phyloP scores from a whole-genome alignment of 92 coral and sea anemone species.

The Chrysogorgia sp. region DNA sequence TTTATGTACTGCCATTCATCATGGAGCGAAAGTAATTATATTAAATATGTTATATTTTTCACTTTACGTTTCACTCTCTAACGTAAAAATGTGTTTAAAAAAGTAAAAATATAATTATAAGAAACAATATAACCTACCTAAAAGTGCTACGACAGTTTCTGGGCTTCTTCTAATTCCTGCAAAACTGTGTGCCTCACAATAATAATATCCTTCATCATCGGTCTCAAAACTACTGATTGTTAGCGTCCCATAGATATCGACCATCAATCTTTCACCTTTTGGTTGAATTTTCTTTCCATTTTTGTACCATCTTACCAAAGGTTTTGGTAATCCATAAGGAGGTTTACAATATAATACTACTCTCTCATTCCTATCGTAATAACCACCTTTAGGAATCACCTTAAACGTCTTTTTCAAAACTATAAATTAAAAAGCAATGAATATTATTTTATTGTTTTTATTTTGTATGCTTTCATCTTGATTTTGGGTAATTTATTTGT shows the following conservation, averaged over 20 bases:
- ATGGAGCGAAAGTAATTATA: no score
- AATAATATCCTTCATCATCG: conserved; percentile 32
- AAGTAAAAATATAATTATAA: neutral
- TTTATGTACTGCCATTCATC: no score
- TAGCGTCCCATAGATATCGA: conserved; percentile 2
- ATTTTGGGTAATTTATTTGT: no score
- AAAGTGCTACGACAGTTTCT: neutral
- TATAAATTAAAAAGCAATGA: neutral
- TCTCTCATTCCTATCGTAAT: conserved; percentile 1
- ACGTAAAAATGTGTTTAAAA: no score
- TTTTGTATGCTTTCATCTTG: no score
- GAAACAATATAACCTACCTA: neutral
- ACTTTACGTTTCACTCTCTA: neutral
- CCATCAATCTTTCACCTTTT: neutral
- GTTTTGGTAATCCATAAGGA: conserved; percentile 13
- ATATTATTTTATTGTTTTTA: no score
- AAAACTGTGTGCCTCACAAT: neutral
- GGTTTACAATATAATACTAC: conserved; percentile 30
- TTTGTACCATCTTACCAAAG: conserved; percentile 25
- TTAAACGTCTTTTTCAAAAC: conserved; percentile 14
- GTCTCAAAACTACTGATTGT: conserved; percentile 1
- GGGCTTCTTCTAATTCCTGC: conserved; percentile 36
- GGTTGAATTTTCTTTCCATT: conserved; percentile 17
- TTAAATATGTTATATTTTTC: no score
- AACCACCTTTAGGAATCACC: conserved; percentile 30